Conservation (phyloP, 2,797 vertebrate species). For the Chaenodraco wilsoni region DNA sequence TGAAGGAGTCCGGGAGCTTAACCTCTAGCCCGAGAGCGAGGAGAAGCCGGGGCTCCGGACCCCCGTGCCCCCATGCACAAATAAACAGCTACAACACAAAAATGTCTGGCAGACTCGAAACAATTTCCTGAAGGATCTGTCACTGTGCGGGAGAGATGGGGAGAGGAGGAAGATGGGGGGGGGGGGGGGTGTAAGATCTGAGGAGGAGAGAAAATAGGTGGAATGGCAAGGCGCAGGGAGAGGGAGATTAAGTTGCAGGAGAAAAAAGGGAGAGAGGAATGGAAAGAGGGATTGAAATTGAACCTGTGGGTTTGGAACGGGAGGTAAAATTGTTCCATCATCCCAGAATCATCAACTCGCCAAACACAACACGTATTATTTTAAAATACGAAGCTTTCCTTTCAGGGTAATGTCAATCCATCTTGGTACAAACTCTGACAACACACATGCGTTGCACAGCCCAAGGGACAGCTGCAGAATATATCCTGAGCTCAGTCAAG, state of each 20-base stretch:
- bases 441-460: slow-evolving; percentile 33
- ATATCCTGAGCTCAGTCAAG: slow-evolving; percentile 48
- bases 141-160: slow-evolving; percentile 64
- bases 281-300: slow-evolving; percentile 50
- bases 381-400: slow-evolving; percentile 55
- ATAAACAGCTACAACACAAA: slow-evolving; percentile 79
- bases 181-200: slow-evolving; percentile 28
- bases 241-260: slow-evolving; percentile 65
- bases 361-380: slow-evolving; percentile 60
- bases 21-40: slow-evolving; percentile 57
- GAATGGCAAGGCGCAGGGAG: slow-evolving; percentile 52
- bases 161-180: slow-evolving; percentile 8
- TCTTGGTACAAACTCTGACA: slow-evolving; percentile 55
- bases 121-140: slow-evolving; percentile 83
- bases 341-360: slow-evolving; percentile 52
- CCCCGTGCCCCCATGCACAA: slow-evolving; percentile 63
- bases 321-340: slow-evolving; percentile 38
- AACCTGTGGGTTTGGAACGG: slow-evolving; percentile 53
- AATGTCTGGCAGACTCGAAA: slow-evolving; percentile 77
- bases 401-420: slow-evolving; percentile 50
- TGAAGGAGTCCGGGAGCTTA: slow-evolving; percentile 67
- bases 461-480: slow-evolving; percentile 61
- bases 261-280: slow-evolving; percentile 23
- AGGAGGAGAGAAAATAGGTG: slow-evolving; percentile 60
- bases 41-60: slow-evolving; percentile 41